Evolutionary conservation across 2,113 vertebrate species (phyloP).

Genomic region (Lichenostomus cassidix): DNA sequence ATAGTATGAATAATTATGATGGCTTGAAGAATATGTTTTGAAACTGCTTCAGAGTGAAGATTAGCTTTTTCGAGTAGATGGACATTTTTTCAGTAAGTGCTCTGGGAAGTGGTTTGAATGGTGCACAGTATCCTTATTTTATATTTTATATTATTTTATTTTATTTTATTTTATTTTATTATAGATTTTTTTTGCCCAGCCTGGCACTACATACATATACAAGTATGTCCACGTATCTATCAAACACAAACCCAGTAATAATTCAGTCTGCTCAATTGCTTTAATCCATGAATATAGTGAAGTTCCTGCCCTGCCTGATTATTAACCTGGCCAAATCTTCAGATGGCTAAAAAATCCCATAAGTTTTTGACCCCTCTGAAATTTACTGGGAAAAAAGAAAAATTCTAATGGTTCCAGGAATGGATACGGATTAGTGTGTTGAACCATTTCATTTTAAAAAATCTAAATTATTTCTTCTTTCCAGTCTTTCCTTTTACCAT

Average conservation of each 20-base stretch:
- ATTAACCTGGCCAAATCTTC: not conserved
- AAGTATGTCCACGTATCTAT: not conserved
- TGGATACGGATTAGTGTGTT: not conserved
- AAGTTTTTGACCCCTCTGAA: not conserved
- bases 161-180: not conserved
- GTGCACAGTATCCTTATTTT: not conserved
- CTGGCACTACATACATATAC: rapidly evolving
- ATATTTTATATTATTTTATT: not conserved
- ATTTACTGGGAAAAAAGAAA: not conserved
- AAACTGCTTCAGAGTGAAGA: not conserved
- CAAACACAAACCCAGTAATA: not conserved
- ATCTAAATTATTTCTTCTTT: not conserved
- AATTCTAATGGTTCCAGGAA: not conserved
- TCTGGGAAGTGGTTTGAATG: not conserved
- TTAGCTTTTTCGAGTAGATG: not conserved
- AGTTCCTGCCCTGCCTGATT: not conserved
- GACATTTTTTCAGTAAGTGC: not conserved
- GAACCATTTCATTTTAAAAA: not conserved
- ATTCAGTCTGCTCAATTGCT: not conserved
- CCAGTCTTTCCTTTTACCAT: not conserved
- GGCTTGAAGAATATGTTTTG: not conserved
- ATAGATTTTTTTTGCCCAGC: not conserved
- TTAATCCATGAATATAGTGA: not conserved
- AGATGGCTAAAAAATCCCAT: not conserved
- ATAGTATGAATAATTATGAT: not conserved